Percentiles rank a stretch among this genome's conserved stretches.
phyloP scores from a whole-genome alignment of 1,140 invertebrate species.

The Pristionchus pacificus region DNA sequence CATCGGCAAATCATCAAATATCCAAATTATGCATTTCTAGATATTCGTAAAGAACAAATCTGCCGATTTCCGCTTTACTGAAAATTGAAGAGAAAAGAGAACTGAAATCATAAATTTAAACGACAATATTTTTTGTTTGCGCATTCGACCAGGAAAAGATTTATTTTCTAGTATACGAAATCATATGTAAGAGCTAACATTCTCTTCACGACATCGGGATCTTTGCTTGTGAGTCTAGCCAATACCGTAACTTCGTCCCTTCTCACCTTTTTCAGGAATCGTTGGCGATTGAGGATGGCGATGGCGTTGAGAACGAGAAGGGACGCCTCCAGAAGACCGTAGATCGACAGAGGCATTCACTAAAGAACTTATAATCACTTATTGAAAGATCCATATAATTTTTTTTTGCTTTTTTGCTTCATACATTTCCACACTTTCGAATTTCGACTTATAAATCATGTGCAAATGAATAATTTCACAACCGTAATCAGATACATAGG shows the following conservation, averaged over 20 bases:
- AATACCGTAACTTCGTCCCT: background rate
- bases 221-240: no score
- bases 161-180: background rate
- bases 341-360: constrained; percentile 37
- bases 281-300: constrained; percentile 44
- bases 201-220: no score
- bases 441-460: no score
- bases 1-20: background rate
- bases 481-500: no score
- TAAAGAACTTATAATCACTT: no score
- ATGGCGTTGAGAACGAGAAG: constrained; percentile 46
- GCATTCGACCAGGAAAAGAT: background rate
- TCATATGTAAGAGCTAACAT: no score
- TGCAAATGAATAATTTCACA: no score
- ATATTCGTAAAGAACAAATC: constrained; percentile 26
- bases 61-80: background rate
- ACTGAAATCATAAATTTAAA: no score
- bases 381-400: no score
- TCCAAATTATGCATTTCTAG: background rate
- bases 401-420: no score
- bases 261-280: constrained; percentile 45
- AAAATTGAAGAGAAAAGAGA: background rate
- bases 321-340: constrained; percentile 42
- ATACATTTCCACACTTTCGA: no score
- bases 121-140: no score